Conservation (phyloP, 2,888 invertebrate genomes). For the Orchesellides sinensis region DNA sequence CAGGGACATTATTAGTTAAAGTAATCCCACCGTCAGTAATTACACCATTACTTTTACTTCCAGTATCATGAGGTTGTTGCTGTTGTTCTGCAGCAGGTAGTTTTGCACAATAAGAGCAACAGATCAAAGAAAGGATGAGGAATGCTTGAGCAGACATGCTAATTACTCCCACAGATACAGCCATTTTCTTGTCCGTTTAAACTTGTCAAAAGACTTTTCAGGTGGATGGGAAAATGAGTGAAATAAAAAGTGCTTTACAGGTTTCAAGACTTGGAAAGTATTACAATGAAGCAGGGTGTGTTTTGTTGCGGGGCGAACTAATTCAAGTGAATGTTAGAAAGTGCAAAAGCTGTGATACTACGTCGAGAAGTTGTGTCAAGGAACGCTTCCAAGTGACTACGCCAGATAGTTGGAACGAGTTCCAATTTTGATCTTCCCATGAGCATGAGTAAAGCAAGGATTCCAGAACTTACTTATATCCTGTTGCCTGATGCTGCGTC, state of each 20-base stretch:
- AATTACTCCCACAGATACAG: slow-evolving; percentile 24
- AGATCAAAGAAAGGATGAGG: slow-evolving; percentile 27
- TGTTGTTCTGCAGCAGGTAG: slow-evolving; percentile 30
- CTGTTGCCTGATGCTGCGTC: no score
- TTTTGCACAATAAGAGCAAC: slow-evolving; percentile 35
- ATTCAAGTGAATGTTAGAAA: background rate
- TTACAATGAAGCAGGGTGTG: background rate
- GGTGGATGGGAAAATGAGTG: background rate
- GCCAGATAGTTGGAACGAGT: background rate
- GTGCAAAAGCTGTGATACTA: background rate
- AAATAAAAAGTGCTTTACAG: background rate
- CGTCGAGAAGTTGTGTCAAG: slow-evolving; percentile 14
- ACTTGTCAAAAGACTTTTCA: background rate
- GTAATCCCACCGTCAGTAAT: slow-evolving; percentile 5
- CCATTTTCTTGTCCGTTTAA: slow-evolving; percentile 37
- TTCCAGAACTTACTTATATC: slow-evolving; percentile 29
- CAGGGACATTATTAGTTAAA: background rate
- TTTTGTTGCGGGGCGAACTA: slow-evolving; percentile 25
- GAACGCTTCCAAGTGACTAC: slow-evolving; percentile 48
- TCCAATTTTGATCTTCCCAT: slow-evolving; percentile 21
- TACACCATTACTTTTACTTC: slow-evolving; percentile 21
- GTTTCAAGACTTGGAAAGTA: background rate
- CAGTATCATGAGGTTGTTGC: background rate
- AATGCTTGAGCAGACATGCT: slow-evolving; percentile 38
- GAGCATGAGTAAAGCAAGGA: background rate